Percentiles rank a stretch among this genome's conserved stretches.
Conservation (phyloP, 2,888 invertebrate genomes). For the Dugesia japonica region DNA sequence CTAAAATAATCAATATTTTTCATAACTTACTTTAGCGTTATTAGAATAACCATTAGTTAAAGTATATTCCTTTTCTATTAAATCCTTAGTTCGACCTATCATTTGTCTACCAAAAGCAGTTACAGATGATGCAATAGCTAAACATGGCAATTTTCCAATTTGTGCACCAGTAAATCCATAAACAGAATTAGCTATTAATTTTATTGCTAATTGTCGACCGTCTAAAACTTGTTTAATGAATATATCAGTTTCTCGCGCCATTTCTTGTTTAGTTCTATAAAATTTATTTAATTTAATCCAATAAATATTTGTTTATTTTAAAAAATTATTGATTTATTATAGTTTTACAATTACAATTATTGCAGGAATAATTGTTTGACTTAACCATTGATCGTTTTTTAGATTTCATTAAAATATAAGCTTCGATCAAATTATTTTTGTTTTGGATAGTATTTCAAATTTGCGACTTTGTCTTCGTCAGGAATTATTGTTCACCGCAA, state of each 20-base stretch:
- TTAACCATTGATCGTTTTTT: no score
- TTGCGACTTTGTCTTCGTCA: no score
- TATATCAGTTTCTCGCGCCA: conserved; percentile 86
- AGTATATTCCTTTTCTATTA: conserved; percentile 65
- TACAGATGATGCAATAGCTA: conserved; percentile 82
- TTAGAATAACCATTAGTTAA: conserved; percentile 67
- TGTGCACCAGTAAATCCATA: conserved; percentile 99
- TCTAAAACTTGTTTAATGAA: conserved; percentile 74
- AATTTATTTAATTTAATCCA: no score
- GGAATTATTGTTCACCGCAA: no score
- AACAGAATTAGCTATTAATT: conserved; percentile 87
- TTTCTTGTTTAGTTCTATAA: conserved; percentile 65
- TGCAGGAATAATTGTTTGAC: no score
- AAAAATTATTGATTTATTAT: no score
- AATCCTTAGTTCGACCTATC: conserved; percentile 84
- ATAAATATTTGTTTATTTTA: no score
- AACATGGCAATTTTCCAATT: conserved; percentile 79
- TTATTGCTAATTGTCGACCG: conserved; percentile 85
- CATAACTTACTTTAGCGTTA: conserved; percentile 61
- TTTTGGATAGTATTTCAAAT: no score
- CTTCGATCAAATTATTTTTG: no score
- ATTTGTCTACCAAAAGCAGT: conserved; percentile 81
- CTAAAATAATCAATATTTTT: background rate
- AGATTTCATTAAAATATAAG: no score
- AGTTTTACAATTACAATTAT: no score